Evolutionary conservation across 2,113 vertebrate species (phyloP), one percentile per base, ranked within the genome.

Genomic region (Oryzias woworae): DNA sequence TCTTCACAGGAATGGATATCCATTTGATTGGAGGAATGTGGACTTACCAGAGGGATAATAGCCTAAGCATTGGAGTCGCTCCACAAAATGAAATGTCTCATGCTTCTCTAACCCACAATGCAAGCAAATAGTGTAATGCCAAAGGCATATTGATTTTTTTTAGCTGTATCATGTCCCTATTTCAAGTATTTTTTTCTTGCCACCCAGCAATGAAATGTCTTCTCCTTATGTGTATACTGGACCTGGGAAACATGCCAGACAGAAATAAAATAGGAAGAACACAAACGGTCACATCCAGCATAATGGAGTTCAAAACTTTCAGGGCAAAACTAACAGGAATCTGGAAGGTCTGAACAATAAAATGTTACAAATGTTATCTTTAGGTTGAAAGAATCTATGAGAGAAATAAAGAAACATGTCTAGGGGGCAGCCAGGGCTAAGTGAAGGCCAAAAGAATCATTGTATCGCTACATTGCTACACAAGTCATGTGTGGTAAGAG

Each of bases 11-110:
- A 60, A 67, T 73, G 54, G 83, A 58, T 53, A 68, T 82, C 75
- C 50, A 23, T 82, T 74, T 83, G 84, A 87, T 85, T 84, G 83
- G 82, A 72, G 62, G 75, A 66, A 75, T 66, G 51, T n/a, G 65
- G 60, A 67, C 52, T 26, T 69, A 78, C 73, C 43, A 42, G 44
- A 62, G 53, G 59, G 62, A 79, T 77, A 66, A 74, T 76, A 71
- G 58, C 54, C 62, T 41, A 13, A 73, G 22, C 23, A 63, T 56
- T 62, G 52, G 59, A 84, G 72, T 77, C 58, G n/a, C 60, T 57
- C 55, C 73, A 70, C 63, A 66, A 56, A 73, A 79, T 75, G 59
- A 70, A 77, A 75, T 14, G 28, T 73, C 66, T 76, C 53, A 53
- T 54, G 63, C 64, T 66, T 56, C 69, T 67, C 71, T 58, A 45